These are phyloP conservation scores for Gopherus evgoodei DNA, from an alignment of 2,113 vertebrate genomes.

Conservation along the genomic window DNA sequence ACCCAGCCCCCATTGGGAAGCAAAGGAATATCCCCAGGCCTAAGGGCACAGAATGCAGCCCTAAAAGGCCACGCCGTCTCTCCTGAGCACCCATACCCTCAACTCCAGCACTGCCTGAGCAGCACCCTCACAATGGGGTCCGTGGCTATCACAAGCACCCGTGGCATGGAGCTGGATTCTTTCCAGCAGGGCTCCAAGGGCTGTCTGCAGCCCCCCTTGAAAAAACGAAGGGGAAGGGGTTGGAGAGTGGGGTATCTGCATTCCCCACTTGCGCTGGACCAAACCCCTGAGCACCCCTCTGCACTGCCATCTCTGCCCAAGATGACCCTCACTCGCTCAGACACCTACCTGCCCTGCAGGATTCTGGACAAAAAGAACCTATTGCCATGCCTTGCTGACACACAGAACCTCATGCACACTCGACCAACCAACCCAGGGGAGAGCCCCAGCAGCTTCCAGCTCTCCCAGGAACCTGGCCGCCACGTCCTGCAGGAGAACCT, in stretches of 20 bases:
- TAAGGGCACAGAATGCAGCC: too few species aligned
- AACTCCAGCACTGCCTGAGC: too few species aligned
- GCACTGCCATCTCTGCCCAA: not conserved
- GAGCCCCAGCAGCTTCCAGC: not conserved
- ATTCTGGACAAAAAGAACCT: too few species aligned
- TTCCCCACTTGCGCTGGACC: not conserved
- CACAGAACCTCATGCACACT: fast-evolving
- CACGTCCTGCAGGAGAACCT: not conserved
- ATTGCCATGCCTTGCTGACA: fast-evolving
- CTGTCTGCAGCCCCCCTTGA: not conserved
- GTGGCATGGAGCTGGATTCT: not conserved
- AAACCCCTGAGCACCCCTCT: fast-evolving
- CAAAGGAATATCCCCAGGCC: too few species aligned
- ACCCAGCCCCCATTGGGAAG: too few species aligned
- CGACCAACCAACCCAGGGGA: not conserved
- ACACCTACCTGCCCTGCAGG: not conserved
- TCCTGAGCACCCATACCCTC: too few species aligned
- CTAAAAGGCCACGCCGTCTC: too few species aligned
- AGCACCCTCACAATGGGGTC: too few species aligned
- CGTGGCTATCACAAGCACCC: not conserved
- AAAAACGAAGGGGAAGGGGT: not conserved
- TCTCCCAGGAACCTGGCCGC: not conserved
- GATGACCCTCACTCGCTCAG: fast-evolving
- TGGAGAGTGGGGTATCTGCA: not conserved
- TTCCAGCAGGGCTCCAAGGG: not conserved